Base-by-base conservation (phyloP, 2,888 invertebrate species). In the Onchidella celtica region DNA sequence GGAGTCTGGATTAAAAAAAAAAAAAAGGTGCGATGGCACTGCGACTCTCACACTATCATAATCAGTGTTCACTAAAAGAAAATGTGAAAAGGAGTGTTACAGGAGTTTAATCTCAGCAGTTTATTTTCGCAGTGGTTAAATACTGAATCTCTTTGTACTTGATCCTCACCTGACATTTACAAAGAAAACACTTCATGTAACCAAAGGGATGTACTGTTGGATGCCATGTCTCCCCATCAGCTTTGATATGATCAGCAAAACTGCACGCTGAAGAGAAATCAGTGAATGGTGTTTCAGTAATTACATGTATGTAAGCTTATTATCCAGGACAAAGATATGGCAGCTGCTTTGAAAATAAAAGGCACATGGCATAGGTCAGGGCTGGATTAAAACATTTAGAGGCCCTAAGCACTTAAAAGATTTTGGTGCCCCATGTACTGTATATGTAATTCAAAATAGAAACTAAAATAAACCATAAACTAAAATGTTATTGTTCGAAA, bases 201-300 rank as follows among this genome's bases (percentile, higher is more conserved):
- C 97, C 97, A 89, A 97, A 96, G 24, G 97, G 97, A 89, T 96
- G 96, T 87, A 98, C 95, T 29, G 96, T 95, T 0, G 98, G 98
- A 94, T 97, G 97, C 95, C 97, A 98, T 92, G 96, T 97, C 88
- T 96, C 95, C 55, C 97, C 97, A 87, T 95, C 95, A 78, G 94
- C 94, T 90, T 96, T 96, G 0, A 96, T 95, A 66, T 95, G 95
- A 0, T 96, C 95, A 63, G 90, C 86, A 85, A 92, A 92, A 68
- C 89, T 89, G 94, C 98, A 98, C 29, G 97, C 83, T 83, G 97
- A n/a, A n/a, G n/a, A 85, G 83, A 68, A 74, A 82, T 57, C 14
- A 24, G 11, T 6, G 27, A 27, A 38, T 57, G 11, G 27, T 14
- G 24, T 32, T 57, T 47, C 17, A 47, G 14, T 29, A 27, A 17